These are phyloP conservation scores for Achroia grisella DNA, from an alignment of 1,140 invertebrate species.

Conservation along the genomic window DNA sequence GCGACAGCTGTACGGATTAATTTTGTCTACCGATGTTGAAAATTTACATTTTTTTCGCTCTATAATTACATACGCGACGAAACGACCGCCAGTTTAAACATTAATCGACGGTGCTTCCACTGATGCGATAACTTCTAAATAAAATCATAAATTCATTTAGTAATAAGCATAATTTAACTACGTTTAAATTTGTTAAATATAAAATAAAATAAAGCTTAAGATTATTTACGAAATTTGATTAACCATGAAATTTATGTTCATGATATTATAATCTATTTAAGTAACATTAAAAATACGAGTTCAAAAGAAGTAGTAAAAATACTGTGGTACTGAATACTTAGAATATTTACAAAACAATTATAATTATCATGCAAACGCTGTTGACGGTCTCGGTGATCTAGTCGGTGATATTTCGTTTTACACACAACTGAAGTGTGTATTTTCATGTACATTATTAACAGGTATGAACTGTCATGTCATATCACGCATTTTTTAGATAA, in stretches of 20 bases:
- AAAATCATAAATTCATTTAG: not conserved
- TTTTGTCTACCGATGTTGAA: slow-evolving; percentile 41
- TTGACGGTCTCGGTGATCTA: not conserved
- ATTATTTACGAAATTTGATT: not conserved
- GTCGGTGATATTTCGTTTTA: not conserved
- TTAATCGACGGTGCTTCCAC: slow-evolving; percentile 8
- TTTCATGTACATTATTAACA: too few relatives aligned
- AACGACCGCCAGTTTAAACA: slow-evolving; percentile 12
- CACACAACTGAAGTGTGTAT: not conserved
- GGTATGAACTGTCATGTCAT: not conserved
- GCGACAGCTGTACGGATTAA: slow-evolving; percentile 50
- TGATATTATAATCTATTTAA: too few relatives aligned
- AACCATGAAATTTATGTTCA: not conserved
- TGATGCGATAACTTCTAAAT: not conserved
- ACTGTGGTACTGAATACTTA: too few relatives aligned
- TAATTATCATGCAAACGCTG: not conserved
- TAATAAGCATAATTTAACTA: not conserved
- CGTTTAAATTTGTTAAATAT: not conserved
- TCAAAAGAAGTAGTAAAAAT: too few relatives aligned
- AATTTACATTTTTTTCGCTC: slow-evolving; percentile 26
- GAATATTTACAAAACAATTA: not conserved
- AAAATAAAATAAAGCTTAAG: not conserved
- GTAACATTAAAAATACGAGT: too few relatives aligned
- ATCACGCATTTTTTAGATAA: not conserved
- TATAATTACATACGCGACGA: slow-evolving; percentile 29